Evolutionary conservation across 2,888 invertebrate genomes (phyloP), one percentile per base, ranked within the genome.

Genomic region (Drepana falcataria): DNA sequence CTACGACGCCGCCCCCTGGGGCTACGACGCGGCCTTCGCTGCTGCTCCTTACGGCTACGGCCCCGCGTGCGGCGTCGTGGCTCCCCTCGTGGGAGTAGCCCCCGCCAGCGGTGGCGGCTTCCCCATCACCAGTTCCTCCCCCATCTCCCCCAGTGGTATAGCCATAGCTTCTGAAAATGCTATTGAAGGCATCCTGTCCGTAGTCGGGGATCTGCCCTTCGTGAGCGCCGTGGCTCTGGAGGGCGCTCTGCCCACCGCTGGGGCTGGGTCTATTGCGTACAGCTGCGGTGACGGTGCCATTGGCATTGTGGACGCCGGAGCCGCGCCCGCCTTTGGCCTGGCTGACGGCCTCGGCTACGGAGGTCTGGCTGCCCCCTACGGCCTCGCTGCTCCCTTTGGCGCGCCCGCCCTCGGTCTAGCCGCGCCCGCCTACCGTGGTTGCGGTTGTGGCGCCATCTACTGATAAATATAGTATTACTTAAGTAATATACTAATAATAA

Each of bases 151-250:
- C 6, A 52, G 37, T 3, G 57, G 57, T 34, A 33, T 64, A 1
- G 40, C 54, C 1, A 52, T 66, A 4, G 52, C 44, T 0, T 66
- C 64, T 33, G 64, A 66, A 51, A 66, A 66, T 49, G 44, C 49
- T 0, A 63, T 55, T 35, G 61, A 66, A 41, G 61, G 65, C 9
- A 9, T 51, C 4, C 47, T 66, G 21, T 48, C 55, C 1, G 60
- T 61, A 1, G 56, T 35, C n/a, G 65, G 66, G 35, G 59, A 62
- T 33, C 48, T 66, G 49, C 66, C 66, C 4, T 65, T 65, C 48
- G 47, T 65, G 4, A 58, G 63, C 35, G 53, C 63, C 35, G 57
- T 57, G 0, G 59, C 34, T 1, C 47, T 64, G 37, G 59, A 58
- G n/a, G 63, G 63, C 0, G 35, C 37, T 0, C 53, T 66, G 35